A percentile compares a stretch with the other conserved stretches of the same genome.
phyloP scores from a whole-genome alignment of 2,113 vertebrate genomes.

The Electrona antarctica region DNA sequence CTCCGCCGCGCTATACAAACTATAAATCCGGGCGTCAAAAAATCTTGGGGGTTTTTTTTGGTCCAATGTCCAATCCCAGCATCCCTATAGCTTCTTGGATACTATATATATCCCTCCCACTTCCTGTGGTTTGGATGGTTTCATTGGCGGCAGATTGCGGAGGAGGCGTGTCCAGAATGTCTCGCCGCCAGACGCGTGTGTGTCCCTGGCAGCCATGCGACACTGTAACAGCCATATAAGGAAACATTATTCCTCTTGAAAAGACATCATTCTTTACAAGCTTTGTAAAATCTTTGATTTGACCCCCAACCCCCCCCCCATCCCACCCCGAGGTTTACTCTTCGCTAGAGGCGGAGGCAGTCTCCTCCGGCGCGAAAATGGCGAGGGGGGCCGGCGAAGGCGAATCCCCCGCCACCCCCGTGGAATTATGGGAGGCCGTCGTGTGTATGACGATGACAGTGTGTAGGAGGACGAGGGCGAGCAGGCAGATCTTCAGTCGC shows the following conservation, averaged over 20 bases:
- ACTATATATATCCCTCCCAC: constrained; percentile 47
- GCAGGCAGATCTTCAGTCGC: constrained; percentile 95
- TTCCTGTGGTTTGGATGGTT: constrained; percentile 53
- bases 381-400: constrained; percentile 43
- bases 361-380: constrained; percentile 86
- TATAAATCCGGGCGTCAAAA: no score
- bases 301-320: constrained; percentile 17
- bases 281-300: neutral
- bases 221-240: no score
- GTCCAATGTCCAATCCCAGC: constrained; percentile 45
- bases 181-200: neutral
- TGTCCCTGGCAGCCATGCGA: no score
- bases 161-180: constrained; percentile 46
- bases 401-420: constrained; percentile 78
- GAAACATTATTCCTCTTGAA: no score
- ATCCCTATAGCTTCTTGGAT: constrained; percentile 41
- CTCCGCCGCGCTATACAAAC: no score
- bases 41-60: no score
- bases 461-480: constrained; percentile 94
- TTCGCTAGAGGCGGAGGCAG: constrained; percentile 79
- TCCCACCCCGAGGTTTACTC: constrained; percentile 74
- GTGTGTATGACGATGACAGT: constrained; percentile 91
- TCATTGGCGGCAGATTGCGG: constrained; percentile 32
- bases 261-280: neutral
- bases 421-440: constrained; percentile 86